Evolutionary conservation across 2,888 invertebrate species (phyloP).

Genomic region (Trypoxylon attenuatum): DNA sequence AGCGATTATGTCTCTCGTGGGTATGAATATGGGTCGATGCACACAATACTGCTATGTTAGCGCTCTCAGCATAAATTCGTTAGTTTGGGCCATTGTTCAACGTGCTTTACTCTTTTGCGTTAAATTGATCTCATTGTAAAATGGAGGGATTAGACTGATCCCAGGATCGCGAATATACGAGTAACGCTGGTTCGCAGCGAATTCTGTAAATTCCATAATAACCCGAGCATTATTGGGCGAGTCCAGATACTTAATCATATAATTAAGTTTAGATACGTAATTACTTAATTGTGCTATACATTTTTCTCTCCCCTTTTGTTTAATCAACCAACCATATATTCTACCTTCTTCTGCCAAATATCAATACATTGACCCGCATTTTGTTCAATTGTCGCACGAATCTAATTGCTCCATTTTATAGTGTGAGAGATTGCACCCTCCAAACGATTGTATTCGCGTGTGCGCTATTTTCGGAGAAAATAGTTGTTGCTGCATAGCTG

Average conservation of each 20-base stretch:
- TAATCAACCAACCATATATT: no score
- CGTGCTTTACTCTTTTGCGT: no score
- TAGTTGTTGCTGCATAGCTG: constrained; percentile 1
- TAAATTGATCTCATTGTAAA: constrained; percentile 31
- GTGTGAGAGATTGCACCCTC: no score
- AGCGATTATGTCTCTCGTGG: no score
- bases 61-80: no score
- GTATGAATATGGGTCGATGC: no score
- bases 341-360: no score
- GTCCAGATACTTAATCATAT: background rate
- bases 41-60: no score
- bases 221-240: background rate
- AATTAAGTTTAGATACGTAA: background rate
- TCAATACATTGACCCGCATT: no score
- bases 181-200: background rate
- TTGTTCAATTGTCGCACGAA: background rate
- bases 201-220: background rate
- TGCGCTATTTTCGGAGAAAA: background rate
- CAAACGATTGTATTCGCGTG: background rate
- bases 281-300: background rate
- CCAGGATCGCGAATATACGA: background rate
- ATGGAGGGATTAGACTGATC: constrained; percentile 46
- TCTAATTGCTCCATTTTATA: constrained; percentile 50
- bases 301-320: background rate
- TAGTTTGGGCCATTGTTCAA: no score